A percentile compares a stretch with the other conserved stretches of the same genome.
phyloP scores from a whole-genome alignment of 2,113 vertebrate species.

The Halcyon senegalensis region DNA sequence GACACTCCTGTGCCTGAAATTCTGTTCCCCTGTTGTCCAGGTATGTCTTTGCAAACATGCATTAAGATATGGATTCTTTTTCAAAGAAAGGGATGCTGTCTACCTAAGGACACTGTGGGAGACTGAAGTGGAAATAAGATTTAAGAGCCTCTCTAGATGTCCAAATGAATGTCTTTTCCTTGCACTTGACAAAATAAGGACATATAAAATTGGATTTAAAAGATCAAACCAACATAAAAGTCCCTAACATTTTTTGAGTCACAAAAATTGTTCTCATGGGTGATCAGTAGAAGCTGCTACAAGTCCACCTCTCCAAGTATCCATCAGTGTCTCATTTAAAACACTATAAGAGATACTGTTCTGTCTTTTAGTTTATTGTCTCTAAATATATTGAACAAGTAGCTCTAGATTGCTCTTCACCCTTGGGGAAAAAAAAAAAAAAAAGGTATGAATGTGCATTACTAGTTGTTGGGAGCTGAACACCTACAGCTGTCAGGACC shows the following conservation, averaged over 20 bases:
- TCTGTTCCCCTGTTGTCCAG: background rate
- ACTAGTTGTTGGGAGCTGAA: background rate
- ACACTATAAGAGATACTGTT: background rate
- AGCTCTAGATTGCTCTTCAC: background rate
- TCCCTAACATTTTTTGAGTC: background rate
- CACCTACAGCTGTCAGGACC: conserved; percentile 41
- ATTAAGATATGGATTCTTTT: background rate
- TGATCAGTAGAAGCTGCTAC: background rate
- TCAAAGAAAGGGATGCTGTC: background rate
- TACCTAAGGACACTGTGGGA: background rate
- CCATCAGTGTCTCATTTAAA: background rate
- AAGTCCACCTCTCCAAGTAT: background rate
- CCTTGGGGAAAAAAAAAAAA: background rate
- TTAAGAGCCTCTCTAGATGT: background rate
- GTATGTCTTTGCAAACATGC: background rate
- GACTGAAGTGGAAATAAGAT: background rate
- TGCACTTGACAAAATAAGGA: background rate
- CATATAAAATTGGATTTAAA: background rate
- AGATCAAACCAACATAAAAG: background rate
- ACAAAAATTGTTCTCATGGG: background rate
- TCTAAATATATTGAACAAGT: background rate
- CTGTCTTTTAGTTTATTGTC: background rate
- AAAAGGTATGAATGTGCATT: background rate
- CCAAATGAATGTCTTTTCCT: background rate
- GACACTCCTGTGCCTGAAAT: background rate